Evolutionary conservation across 2,113 vertebrate genomes (phyloP).

Genomic region (Sakesphorus luctuosus): DNA sequence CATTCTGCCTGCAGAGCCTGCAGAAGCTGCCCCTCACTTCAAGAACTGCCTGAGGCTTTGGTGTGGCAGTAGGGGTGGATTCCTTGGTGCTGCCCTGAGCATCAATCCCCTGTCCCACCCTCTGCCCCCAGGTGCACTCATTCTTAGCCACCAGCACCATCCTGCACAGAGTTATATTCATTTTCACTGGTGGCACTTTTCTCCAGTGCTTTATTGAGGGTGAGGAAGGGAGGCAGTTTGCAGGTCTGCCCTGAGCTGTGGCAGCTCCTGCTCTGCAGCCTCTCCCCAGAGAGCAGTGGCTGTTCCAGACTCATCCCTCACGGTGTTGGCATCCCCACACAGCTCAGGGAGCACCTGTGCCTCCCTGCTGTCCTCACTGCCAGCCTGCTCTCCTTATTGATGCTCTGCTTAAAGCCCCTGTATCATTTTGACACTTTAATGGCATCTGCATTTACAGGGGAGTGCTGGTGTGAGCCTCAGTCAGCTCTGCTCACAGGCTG

Average conservation of each 20-base stretch:
- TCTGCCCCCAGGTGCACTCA: neutral
- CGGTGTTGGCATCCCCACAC: neutral
- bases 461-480: conserved; percentile 38
- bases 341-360: conserved; percentile 10
- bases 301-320: conserved; percentile 4
- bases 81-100: neutral
- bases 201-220: neutral
- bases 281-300: neutral
- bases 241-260: conserved; percentile 8
- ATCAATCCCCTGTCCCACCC: neutral
- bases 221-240: neutral
- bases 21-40: neutral
- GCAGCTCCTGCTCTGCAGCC: neutral
- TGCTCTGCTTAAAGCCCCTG: conserved; percentile 44
- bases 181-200: neutral
- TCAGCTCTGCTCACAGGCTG: conserved; percentile 40
- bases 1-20: neutral
- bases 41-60: neutral
- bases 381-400: conserved; percentile 48
- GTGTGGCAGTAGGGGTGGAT: neutral
- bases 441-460: conserved; percentile 41
- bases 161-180: neutral
- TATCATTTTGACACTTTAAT: conserved; percentile 54
- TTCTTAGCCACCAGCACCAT: neutral
- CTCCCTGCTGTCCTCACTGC: conserved; percentile 15